Conservation (phyloP, 2,113 vertebrate species). For the Puffinus mauretanicus region DNA sequence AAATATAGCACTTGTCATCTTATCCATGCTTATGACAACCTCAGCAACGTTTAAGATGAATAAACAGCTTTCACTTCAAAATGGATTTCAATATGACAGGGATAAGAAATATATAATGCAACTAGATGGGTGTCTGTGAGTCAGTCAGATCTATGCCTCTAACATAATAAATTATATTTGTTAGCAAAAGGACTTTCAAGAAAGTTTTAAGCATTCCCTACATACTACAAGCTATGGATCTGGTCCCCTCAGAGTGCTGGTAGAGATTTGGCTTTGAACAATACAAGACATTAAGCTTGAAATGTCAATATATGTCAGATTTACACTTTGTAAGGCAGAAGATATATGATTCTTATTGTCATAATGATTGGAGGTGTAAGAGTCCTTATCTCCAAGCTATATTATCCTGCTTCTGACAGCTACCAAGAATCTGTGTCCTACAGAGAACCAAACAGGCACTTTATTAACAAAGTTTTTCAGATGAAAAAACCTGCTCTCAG, state of each 20-base stretch:
- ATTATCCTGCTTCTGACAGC: not conserved
- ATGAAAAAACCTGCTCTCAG: not conserved
- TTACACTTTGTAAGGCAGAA: not conserved
- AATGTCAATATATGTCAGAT: not conserved
- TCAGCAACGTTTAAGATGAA: not conserved
- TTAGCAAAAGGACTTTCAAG: not conserved
- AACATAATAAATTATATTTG: not conserved
- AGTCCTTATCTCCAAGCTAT: not conserved
- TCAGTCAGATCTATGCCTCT: not conserved
- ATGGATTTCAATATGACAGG: not conserved
- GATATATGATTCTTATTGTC: not conserved
- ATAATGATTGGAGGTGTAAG: not conserved
- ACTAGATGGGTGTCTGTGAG: not conserved
- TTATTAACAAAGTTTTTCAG: not conserved
- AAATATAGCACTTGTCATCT: not conserved
- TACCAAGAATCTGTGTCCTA: not conserved
- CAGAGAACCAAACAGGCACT: not conserved
- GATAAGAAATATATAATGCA: not conserved
- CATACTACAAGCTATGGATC: not conserved
- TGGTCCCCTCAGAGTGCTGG: not conserved
- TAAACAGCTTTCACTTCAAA: not conserved
- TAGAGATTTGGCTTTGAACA: not conserved
- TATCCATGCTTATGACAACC: not conserved
- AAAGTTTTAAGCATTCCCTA: not conserved
- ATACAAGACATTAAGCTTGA: not conserved